These are phyloP conservation scores for Melanophora roralis DNA, from an alignment of 2,888 invertebrate species.

Conservation along the genomic window DNA sequence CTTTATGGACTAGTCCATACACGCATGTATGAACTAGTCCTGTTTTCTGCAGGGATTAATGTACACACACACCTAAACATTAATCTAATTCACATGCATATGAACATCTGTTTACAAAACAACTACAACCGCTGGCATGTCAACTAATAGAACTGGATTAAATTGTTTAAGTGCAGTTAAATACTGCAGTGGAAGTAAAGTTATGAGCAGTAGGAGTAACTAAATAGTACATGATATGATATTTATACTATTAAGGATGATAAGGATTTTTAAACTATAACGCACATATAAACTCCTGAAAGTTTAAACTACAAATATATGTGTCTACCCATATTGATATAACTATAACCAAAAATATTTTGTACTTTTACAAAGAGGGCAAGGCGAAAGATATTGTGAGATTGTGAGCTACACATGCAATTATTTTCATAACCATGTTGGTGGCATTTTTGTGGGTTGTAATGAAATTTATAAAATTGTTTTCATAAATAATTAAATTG, in stretches of 20 bases:
- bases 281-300: background rate
- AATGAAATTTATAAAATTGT: conserved; percentile 74
- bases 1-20: too few species aligned
- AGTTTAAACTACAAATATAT: too few species aligned
- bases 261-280: background rate
- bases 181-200: background rate
- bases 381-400: conserved; percentile 7
- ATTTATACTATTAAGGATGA: conserved; percentile 2
- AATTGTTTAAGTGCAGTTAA: conserved; percentile 15
- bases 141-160: conserved; percentile 10
- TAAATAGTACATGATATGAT: background rate
- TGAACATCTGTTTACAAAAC: conserved; percentile 7
- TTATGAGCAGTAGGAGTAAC: background rate
- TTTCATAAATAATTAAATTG: conserved; percentile 73
- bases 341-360: background rate
- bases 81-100: background rate
- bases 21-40: too few species aligned
- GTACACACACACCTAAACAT: background rate
- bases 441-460: conserved; percentile 68
- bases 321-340: background rate
- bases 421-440: conserved; percentile 53
- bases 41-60: too few species aligned
- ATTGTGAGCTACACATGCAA: background rate
- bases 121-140: conserved; percentile 11
- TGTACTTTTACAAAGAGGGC: background rate